phyloP scores from a whole-genome alignment of 2,113 vertebrate genomes.

The Plectropomus leopardus region DNA sequence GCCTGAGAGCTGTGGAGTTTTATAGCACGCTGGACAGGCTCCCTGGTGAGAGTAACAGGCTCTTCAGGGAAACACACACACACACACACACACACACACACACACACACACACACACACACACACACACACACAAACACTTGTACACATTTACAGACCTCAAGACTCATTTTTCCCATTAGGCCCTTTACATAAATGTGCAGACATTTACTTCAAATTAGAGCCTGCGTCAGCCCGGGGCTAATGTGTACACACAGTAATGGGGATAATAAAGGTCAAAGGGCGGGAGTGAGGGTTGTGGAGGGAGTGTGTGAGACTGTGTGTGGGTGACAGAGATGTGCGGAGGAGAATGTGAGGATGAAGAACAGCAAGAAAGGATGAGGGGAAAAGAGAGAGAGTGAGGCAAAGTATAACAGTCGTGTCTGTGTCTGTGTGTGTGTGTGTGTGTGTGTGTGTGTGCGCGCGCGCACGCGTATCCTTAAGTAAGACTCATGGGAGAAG shows the following conservation, averaged over 20 bases:
- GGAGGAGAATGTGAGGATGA: background rate
- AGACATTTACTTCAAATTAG: constrained; percentile 64
- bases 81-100: constrained; percentile 4
- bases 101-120: constrained; percentile 20
- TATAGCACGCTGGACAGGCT: constrained; percentile 49
- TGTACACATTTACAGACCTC: constrained; percentile 40
- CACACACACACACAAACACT: constrained; percentile 22
- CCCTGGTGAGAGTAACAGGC: constrained; percentile 42
- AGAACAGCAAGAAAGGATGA: background rate
- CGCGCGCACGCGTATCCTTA: too few relatives aligned
- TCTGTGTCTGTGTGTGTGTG: constrained; percentile 1
- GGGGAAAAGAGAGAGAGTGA: background rate
- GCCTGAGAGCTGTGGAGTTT: constrained; percentile 50
- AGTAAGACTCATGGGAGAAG: constrained; percentile 24
- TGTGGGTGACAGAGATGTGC: background rate
- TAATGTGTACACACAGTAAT: constrained; percentile 40
- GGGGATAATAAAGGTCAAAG: constrained; percentile 48
- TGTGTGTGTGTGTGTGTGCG: constrained; percentile 7
- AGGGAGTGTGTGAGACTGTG: background rate
- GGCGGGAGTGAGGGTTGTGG: background rate
- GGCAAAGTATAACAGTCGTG: background rate
- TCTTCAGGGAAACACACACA: constrained; percentile 14
- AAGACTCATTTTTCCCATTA: constrained; percentile 54
- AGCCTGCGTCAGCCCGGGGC: constrained; percentile 25
- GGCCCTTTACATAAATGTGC: constrained; percentile 54